These are phyloP conservation scores for Lagodon rhomboides DNA, from an alignment of 2,797 vertebrate species.

Conservation along the genomic window DNA sequence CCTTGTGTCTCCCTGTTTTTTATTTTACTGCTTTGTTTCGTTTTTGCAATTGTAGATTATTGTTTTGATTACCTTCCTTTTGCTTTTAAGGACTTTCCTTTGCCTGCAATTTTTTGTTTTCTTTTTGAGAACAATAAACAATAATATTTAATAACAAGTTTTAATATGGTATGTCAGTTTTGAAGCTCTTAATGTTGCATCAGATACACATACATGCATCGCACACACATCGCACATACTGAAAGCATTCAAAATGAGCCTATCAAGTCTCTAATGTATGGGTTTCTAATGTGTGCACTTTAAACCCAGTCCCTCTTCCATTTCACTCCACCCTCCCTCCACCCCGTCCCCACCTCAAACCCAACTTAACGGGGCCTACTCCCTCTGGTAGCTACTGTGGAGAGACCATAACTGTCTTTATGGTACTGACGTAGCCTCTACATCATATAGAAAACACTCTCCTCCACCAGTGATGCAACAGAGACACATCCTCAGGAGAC, in stretches of 20 bases:
- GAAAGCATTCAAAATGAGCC: slow-evolving; percentile 29
- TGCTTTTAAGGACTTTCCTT: too few relatives aligned
- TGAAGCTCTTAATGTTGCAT: neutral
- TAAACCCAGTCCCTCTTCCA: slow-evolving; percentile 10
- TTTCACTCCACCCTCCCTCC: neutral
- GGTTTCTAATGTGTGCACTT: slow-evolving; percentile 58
- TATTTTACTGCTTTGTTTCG: too few relatives aligned
- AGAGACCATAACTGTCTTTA: slow-evolving; percentile 10
- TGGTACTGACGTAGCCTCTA: neutral
- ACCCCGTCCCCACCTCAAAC: neutral
- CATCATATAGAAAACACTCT: slow-evolving; percentile 7
- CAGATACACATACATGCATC: neutral
- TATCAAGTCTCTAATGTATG: slow-evolving; percentile 49
- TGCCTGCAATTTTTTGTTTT: too few relatives aligned
- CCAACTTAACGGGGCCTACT: slow-evolving; percentile 5
- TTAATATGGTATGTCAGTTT: neutral
- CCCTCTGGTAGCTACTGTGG: neutral
- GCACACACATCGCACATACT: neutral
- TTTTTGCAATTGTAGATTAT: too few relatives aligned
- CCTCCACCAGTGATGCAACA: slow-evolving; percentile 1
- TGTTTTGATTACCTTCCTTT: too few relatives aligned
- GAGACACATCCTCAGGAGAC: slow-evolving; percentile 7
- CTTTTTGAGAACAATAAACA: too few relatives aligned
- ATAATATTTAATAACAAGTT: too few relatives aligned
- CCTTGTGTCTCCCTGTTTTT: too few relatives aligned